These are phyloP conservation scores for Nycticorax nycticorax DNA, from an alignment of 2,113 vertebrate species.

Conservation along the genomic window DNA sequence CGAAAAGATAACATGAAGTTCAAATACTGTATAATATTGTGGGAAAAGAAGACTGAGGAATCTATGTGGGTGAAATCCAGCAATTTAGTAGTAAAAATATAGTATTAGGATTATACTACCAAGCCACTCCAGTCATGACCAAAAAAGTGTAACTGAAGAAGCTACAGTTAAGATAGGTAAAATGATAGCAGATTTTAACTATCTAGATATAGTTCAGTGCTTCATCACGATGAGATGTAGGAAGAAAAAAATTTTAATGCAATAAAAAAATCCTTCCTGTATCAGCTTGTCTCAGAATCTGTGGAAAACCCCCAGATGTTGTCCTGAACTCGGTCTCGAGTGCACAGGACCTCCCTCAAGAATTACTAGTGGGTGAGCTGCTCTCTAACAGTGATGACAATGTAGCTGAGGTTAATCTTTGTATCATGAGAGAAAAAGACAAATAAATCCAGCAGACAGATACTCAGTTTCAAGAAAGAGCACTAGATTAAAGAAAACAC, in stretches of 20 bases:
- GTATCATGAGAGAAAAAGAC: neutral
- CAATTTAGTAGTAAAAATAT: neutral
- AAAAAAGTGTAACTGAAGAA: neutral
- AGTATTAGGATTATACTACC: neutral
- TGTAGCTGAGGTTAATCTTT: neutral
- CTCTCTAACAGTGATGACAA: neutral
- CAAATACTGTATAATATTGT: neutral
- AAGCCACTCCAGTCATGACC: neutral
- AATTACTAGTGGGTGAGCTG: neutral
- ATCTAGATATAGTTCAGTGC: neutral
- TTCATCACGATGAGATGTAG: neutral
- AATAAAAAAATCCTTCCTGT: neutral
- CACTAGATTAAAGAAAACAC: neutral
- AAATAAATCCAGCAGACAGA: neutral
- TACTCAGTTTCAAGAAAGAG: neutral
- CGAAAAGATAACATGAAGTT: neutral
- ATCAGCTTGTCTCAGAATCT: neutral
- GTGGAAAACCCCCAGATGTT: rapidly evolving
- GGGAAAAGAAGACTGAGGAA: neutral
- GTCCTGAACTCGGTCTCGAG: neutral
- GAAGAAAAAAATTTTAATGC: neutral
- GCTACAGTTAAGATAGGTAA: neutral
- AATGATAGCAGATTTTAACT: neutral
- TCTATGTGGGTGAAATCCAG: neutral
- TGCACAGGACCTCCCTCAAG: neutral